A percentile compares a stretch with the other conserved stretches of the same genome.
These are phyloP conservation scores for Pyxicephalus adspersus DNA, from an alignment of 2,113 vertebrate species.

Conservation along the genomic window DNA sequence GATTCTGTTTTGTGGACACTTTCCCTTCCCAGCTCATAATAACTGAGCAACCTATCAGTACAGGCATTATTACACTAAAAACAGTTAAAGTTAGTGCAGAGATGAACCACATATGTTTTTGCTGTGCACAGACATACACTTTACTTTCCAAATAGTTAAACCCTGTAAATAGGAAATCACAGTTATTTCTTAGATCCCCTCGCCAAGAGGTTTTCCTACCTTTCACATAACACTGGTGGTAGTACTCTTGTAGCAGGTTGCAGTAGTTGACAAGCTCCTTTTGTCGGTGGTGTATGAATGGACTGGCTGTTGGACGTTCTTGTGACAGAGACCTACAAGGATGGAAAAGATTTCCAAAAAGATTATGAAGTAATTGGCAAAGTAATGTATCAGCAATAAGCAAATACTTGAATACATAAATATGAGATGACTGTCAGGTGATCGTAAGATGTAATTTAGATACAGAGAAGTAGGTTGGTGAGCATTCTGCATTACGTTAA, in stretches of 20 bases:
- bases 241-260: conserved; percentile 90
- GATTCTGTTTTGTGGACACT: too few relatives aligned
- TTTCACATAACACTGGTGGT: conserved; percentile 92
- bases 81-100: too few relatives aligned
- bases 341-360: not conserved
- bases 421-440: too few relatives aligned
- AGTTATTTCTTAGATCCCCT: not conserved
- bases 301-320: conserved; percentile 80
- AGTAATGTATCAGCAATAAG: too few relatives aligned
- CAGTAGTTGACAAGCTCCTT: conserved; percentile 91
- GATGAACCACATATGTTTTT: not conserved
- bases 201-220: conserved; percentile 65
- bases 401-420: too few relatives aligned
- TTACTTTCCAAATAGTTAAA: too few relatives aligned
- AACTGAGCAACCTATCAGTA: too few relatives aligned
- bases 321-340: conserved; percentile 82
- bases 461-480: too few relatives aligned
- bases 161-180: not conserved
- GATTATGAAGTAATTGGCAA: not conserved
- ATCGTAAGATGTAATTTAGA: too few relatives aligned
- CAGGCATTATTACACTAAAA: too few relatives aligned
- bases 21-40: too few relatives aligned
- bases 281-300: conserved; percentile 87
- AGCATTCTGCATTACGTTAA: too few relatives aligned
- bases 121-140: not conserved